phyloP scores from a whole-genome alignment of 2,888 invertebrate species.

The Synergus laeviventris region DNA sequence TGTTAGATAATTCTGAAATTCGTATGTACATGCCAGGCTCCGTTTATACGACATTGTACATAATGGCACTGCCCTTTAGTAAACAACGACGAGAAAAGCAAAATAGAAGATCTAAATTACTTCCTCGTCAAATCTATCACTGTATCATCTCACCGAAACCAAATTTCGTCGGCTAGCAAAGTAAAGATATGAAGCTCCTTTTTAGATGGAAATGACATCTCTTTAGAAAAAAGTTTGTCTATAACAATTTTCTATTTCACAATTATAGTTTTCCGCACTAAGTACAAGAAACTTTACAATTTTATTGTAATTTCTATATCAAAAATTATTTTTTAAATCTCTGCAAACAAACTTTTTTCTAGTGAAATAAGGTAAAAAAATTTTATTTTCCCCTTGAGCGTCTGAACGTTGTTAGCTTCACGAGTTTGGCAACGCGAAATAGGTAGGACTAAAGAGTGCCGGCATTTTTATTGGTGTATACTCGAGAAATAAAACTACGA shows the following conservation, averaged over 20 bases:
- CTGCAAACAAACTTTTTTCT: constrained; percentile 2
- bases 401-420: constrained; percentile 8
- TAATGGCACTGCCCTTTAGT: constrained; percentile 71
- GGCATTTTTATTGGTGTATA: constrained; percentile 53
- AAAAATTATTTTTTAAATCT: background rate
- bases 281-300: background rate
- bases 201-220: background rate
- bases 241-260: background rate
- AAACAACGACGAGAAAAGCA: constrained; percentile 33
- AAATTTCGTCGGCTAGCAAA: constrained; percentile 1
- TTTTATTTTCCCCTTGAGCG: constrained; percentile 19
- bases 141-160: constrained; percentile 31
- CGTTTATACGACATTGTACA: constrained; percentile 75
- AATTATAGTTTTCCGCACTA: background rate
- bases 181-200: background rate
- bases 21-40: constrained; percentile 72
- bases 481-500: constrained; percentile 52
- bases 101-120: constrained; percentile 33
- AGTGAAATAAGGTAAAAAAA: background rate
- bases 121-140: constrained; percentile 32
- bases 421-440: constrained; percentile 29
- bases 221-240: constrained; percentile 2
- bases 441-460: constrained; percentile 39
- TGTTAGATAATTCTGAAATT: constrained; percentile 72
- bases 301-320: background rate